Evolutionary conservation across 2,888 invertebrate species (phyloP).

Genomic region (Diarsia brunnea): DNA sequence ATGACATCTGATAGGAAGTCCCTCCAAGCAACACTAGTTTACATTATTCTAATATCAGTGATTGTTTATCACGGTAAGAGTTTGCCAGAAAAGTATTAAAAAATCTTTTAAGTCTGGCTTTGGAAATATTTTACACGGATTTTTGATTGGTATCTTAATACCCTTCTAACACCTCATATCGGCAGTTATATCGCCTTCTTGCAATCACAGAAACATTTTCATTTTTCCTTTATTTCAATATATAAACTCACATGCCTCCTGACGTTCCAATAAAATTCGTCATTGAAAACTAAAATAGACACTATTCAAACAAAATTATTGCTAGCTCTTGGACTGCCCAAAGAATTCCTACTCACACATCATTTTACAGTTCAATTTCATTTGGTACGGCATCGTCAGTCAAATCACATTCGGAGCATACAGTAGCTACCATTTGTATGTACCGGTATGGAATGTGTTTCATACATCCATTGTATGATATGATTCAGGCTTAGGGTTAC

Average conservation of each 20-base stretch:
- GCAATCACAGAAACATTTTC: background rate
- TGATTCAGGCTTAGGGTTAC: slow-evolving; percentile 29
- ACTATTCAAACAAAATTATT: slow-evolving; percentile 51
- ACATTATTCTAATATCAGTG: too few species aligned
- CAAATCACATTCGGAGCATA: slow-evolving; percentile 60
- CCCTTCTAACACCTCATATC: background rate
- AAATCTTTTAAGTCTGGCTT: too few species aligned
- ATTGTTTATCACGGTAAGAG: too few species aligned
- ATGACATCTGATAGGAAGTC: background rate
- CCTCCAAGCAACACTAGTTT: background rate
- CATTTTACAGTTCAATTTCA: slow-evolving; percentile 37
- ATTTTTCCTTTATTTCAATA: slow-evolving; percentile 17
- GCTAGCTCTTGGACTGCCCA: slow-evolving; percentile 19
- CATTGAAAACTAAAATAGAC: slow-evolving; percentile 67
- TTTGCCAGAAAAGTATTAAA: too few species aligned
- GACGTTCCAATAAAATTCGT: slow-evolving; percentile 45
- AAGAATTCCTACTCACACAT: slow-evolving; percentile 23
- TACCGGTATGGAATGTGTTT: slow-evolving; percentile 57
- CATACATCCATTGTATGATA: slow-evolving; percentile 59
- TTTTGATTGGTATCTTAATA: background rate
- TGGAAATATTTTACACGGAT: too few species aligned
- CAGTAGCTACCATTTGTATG: slow-evolving; percentile 59
- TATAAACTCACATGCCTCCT: slow-evolving; percentile 48
- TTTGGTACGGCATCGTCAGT: slow-evolving; percentile 41
- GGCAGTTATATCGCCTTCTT: background rate